Percentiles rank a stretch among this genome's conserved stretches.
phyloP scores from a whole-genome alignment of 2,113 vertebrate species.

The Lamprotornis superbus region DNA sequence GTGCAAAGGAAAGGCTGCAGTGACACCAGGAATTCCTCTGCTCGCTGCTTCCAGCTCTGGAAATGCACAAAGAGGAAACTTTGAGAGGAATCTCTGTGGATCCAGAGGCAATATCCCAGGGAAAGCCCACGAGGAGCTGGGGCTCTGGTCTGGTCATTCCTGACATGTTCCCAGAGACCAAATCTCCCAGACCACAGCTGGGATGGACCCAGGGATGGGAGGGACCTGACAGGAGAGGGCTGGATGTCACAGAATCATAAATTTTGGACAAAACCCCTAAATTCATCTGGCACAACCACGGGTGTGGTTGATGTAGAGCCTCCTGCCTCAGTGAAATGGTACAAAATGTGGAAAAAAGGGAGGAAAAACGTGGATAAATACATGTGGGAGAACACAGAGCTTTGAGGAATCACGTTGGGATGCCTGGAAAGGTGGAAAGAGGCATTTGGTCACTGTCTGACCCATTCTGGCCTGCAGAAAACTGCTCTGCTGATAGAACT shows the following conservation, averaged over 20 bases:
- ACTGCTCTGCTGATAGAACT: fast-evolving
- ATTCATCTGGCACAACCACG: not conserved
- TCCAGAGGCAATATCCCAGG: fast-evolving
- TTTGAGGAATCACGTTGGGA: fast-evolving
- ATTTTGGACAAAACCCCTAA: not conserved
- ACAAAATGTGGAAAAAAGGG: not conserved
- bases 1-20: not conserved
- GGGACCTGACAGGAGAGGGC: not conserved
- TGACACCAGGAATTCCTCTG: not conserved
- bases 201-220: fast-evolving
- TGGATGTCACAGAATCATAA: fast-evolving
- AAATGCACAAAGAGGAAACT: not conserved
- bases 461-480: not conserved
- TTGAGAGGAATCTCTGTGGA: not conserved
- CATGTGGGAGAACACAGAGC: not conserved
- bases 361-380: fast-evolving
- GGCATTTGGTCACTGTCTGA: not conserved
- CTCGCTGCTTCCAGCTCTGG: not conserved
- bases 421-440: not conserved
- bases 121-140: not conserved
- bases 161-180: fast-evolving
- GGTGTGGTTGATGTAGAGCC: too few species aligned
- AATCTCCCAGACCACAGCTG: fast-evolving
- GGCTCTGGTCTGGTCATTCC: not conserved
- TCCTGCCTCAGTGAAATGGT: not conserved